Conservation (phyloP, 2,888 invertebrate species). For the Caenorhabditis angaria region DNA sequence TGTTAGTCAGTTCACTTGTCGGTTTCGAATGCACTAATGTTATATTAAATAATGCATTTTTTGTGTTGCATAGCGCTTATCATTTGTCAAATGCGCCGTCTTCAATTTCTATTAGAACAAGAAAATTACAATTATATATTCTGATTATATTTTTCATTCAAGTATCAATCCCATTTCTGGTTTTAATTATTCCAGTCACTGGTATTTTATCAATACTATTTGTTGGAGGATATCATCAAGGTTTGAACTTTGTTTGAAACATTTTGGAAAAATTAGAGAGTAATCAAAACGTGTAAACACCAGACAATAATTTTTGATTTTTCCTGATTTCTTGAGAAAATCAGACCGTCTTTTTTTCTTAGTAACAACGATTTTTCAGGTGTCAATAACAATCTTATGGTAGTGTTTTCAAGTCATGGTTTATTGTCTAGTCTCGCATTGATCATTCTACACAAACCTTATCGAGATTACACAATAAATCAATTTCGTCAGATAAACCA, state of each 20-base stretch:
- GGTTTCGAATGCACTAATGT: neutral
- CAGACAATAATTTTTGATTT: too few relatives aligned
- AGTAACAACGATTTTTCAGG: neutral
- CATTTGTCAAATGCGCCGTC: neutral
- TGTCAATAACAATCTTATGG: neutral
- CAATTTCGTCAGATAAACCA: neutral
- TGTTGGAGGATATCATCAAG: neutral
- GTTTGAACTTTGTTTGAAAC: too few relatives aligned
- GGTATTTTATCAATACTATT: neutral
- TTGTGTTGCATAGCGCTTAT: neutral
- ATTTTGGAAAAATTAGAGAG: too few relatives aligned
- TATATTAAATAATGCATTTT: neutral
- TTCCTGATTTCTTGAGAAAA: too few relatives aligned
- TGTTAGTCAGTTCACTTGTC: neutral
- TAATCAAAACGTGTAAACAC: too few relatives aligned
- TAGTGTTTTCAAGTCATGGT: neutral
- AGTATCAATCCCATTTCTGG: neutral
- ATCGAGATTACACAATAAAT: neutral
- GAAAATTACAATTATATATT: neutral
- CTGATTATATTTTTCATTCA: neutral
- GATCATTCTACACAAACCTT: neutral
- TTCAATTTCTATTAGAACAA: neutral
- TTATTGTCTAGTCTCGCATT: neutral
- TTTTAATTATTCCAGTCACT: neutral
- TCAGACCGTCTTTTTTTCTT: too few relatives aligned